These are phyloP conservation scores for Phycodurus eques DNA, from an alignment of 2,113 vertebrate genomes.

Conservation along the genomic window DNA sequence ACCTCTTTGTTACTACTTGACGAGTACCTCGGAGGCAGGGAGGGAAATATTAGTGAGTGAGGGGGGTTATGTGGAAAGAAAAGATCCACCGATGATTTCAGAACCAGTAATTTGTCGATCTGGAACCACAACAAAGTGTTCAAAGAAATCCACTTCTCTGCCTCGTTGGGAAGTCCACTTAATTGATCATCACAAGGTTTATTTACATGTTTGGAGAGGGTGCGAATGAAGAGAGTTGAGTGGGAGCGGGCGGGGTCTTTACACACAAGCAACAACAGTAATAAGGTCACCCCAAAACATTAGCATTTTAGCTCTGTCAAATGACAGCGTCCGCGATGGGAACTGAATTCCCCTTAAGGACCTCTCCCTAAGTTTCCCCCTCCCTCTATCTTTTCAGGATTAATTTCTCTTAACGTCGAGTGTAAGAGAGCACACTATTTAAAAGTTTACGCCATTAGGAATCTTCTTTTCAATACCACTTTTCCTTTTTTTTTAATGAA, in stretches of 20 bases:
- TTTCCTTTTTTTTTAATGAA: not conserved
- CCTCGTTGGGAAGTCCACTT: conserved; percentile 53
- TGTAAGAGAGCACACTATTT: conserved; percentile 38
- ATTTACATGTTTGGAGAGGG: conserved; percentile 53
- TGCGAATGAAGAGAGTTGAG: conserved; percentile 14
- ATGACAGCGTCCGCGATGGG: conserved; percentile 33
- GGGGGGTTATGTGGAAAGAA: conserved; percentile 1
- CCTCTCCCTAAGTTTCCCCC: conserved; percentile 44
- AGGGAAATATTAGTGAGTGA: conserved; percentile 53
- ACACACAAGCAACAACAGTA: conserved; percentile 50
- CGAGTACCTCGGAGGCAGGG: conserved; percentile 71
- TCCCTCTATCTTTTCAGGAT: not conserved
- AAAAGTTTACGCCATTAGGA: not conserved
- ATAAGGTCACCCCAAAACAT: conserved; percentile 45
- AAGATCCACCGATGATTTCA: not conserved
- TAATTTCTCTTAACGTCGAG: conserved; percentile 14
- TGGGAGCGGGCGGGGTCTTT: conserved; percentile 12
- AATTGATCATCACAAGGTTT: conserved; percentile 69
- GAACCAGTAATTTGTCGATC: conserved; percentile 20
- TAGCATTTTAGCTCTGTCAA: conserved; percentile 44
- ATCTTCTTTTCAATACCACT: not conserved
- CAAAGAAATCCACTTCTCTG: conserved; percentile 25
- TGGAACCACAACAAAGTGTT: conserved; percentile 46
- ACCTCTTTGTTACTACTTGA: conserved; percentile 42
- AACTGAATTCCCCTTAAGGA: conserved; percentile 8